Evolutionary conservation across 2,888 invertebrate species (phyloP).

Genomic region (Sisyra terminalis): DNA sequence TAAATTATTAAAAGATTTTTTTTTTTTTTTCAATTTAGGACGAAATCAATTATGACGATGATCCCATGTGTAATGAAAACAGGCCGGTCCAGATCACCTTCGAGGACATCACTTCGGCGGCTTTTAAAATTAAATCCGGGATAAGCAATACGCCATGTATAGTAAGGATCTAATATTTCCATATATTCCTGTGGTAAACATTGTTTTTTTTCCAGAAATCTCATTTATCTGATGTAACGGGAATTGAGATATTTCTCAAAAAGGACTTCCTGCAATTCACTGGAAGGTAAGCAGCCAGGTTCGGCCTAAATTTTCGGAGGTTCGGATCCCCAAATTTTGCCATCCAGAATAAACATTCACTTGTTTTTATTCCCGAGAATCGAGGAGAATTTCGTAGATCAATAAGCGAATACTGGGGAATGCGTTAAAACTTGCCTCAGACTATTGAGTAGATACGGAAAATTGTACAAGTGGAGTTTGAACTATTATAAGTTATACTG

Average conservation of each 20-base stretch:
- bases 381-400: too few relatives aligned
- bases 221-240: constrained; percentile 57
- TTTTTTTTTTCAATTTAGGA: neutral
- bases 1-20: too few relatives aligned
- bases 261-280: constrained; percentile 89
- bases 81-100: constrained; percentile 57
- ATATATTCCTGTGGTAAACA: neutral
- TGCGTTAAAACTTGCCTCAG: too few relatives aligned
- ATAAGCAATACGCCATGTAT: constrained; percentile 74
- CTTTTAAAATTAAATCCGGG: constrained; percentile 72
- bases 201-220: constrained; percentile 44
- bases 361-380: too few relatives aligned
- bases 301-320: neutral
- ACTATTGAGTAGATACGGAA: too few relatives aligned
- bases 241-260: constrained; percentile 81
- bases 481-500: too few relatives aligned
- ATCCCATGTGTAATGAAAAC: constrained; percentile 42
- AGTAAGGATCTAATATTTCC: constrained; percentile 32
- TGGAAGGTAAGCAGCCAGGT: constrained; percentile 53
- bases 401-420: too few relatives aligned
- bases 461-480: too few relatives aligned
- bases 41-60: constrained; percentile 13
- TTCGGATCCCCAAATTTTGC: too few relatives aligned
- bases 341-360: too few relatives aligned
- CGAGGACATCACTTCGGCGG: constrained; percentile 79